Evolutionary conservation across 2,888 invertebrate genomes (phyloP).

Genomic region (Thymelicus lineola): DNA sequence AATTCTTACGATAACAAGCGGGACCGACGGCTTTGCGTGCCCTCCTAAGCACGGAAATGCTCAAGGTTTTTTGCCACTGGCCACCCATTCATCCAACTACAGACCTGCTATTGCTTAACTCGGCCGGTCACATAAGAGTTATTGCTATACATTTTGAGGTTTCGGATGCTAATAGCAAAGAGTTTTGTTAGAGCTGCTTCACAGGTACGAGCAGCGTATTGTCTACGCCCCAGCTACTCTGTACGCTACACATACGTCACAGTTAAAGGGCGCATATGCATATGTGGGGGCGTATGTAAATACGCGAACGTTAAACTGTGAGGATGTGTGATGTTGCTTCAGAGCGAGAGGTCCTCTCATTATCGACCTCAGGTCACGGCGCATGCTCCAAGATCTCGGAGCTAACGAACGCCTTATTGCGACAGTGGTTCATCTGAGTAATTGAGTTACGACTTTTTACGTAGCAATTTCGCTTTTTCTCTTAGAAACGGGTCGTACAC

Average conservation of each 20-base stretch:
- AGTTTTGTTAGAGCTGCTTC: not conserved
- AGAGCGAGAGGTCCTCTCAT: constrained; percentile 83
- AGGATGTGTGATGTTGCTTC: constrained; percentile 83
- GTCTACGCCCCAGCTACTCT: constrained; percentile 45
- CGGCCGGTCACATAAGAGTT: no score
- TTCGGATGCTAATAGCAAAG: no score
- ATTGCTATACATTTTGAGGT: no score
- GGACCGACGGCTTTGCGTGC: no score
- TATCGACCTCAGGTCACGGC: constrained; percentile 85
- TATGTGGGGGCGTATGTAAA: constrained; percentile 83
- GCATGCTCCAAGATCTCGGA: constrained; percentile 77
- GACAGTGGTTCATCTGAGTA: constrained; percentile 82
- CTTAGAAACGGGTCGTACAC: constrained; percentile 78
- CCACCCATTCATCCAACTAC: no score
- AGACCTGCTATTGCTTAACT: no score
- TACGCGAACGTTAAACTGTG: constrained; percentile 81
- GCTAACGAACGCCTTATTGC: constrained; percentile 83
- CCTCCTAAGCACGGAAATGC: no score
- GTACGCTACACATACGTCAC: constrained; percentile 53
- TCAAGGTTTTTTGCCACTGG: no score
- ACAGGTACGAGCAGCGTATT: not conserved
- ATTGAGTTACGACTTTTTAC: constrained; percentile 85
- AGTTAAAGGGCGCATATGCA: constrained; percentile 78
- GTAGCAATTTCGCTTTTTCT: constrained; percentile 83
- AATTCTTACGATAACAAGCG: no score